Conservation (phyloP, 2,888 invertebrate species). For the Acrocera orbiculus region DNA sequence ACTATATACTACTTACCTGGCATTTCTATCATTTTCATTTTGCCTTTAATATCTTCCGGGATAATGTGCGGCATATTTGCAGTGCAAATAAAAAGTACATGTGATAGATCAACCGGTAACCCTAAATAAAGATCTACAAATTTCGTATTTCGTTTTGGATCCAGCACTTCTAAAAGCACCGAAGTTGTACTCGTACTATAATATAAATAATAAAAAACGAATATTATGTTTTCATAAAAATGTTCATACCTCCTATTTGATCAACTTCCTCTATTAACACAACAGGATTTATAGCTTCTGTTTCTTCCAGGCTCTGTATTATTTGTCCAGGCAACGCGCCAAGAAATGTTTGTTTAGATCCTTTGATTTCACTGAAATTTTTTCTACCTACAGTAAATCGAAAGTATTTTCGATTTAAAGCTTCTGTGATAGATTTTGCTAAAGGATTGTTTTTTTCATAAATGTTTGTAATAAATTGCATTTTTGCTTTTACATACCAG, state of each 20-base stretch:
- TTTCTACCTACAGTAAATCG: slow-evolving; percentile 98
- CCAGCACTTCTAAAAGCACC: slow-evolving; percentile 86
- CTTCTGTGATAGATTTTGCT: slow-evolving; percentile 87
- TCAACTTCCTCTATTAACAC: slow-evolving; percentile 98
- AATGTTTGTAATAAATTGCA: background rate
- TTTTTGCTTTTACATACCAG: slow-evolving; percentile 39
- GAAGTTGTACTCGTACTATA: slow-evolving; percentile 73
- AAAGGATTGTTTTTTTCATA: slow-evolving; percentile 15
- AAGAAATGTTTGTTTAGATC: slow-evolving; percentile 94
- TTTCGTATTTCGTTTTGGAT: slow-evolving; percentile 97
- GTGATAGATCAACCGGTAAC: slow-evolving; percentile 90
- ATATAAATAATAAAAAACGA: background rate
- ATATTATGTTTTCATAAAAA: background rate
- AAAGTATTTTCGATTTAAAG: slow-evolving; percentile 91
- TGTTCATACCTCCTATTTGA: slow-evolving; percentile 62
- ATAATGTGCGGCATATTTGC: slow-evolving; percentile 92
- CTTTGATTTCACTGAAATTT: slow-evolving; percentile 99
- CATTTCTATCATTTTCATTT: slow-evolving; percentile 99
- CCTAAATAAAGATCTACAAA: slow-evolving; percentile 98
- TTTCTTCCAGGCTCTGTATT: slow-evolving; percentile 97
- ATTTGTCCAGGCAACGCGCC: slow-evolving; percentile 99
- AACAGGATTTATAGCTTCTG: slow-evolving; percentile 92
- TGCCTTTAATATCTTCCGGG: slow-evolving; percentile 87
- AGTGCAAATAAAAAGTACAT: slow-evolving; percentile 95
- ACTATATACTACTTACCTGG: too few relatives aligned